Base-by-base conservation (phyloP, 92 coral and sea anemone species). In the Blastomussa wellsi region DNA sequence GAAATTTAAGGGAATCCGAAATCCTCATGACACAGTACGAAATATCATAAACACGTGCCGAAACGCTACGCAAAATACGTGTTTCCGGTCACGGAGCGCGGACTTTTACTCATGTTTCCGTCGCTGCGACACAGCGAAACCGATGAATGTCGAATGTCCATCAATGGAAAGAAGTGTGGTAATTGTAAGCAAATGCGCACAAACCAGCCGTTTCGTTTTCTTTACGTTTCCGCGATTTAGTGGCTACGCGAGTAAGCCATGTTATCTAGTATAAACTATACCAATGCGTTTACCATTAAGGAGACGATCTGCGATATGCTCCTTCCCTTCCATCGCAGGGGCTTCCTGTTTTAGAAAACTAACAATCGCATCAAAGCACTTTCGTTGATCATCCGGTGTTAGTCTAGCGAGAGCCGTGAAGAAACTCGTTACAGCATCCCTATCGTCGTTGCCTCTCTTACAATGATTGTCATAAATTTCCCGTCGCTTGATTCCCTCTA, bases 301-400 rank as follows among this genome's bases (percentile, higher is more conserved):
- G 12, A 82, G 86, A 38, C 35, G 86, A 52, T 71, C 35, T 14
- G 6, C 74, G 33, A 82, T 37, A 29, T 82, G 86, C 26, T 36
- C 33, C 53, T 3, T 20, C 11, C 78, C 86, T 26, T 35, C 51
- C n/a, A n/a, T n/a, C n/a, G n/a, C n/a, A n/a, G n/a, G n/a, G 14
- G 68, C 68, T 11, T n/a, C 13, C 19, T 0, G 24, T 5, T 38
- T n/a, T n/a, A 82, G 29, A 64, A 0, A 11, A 0, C 0, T 11
- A 22, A 82, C 86, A 36, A 82, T 82, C 16, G 12, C 6, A 14
- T 82, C 52, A 52, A 82, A 82, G 69, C 86, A 82, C 68, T 5
- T 52, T 52, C 71, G 20, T 53, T 82, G 76, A 16, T 82, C 29
- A n/a, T 71, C 55, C 24, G 38, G 86, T 35, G 53, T 36, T 0